phyloP scores from a whole-genome alignment of 2,113 vertebrate genomes.

The Cnemophilus loriae region DNA sequence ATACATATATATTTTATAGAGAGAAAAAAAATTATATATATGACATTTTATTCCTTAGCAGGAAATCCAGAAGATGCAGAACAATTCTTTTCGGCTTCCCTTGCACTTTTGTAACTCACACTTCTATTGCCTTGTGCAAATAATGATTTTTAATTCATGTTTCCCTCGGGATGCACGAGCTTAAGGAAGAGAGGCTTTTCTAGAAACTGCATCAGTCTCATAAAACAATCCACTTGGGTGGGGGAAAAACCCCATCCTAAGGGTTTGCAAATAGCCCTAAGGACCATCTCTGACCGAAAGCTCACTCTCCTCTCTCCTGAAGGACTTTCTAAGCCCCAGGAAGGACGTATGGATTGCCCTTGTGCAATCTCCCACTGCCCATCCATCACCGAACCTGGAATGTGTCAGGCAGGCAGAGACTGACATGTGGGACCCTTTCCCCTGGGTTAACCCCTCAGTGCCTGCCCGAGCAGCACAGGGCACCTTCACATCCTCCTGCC shows the following conservation, averaged over 20 bases:
- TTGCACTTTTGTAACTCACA: neutral
- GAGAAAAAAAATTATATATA: too few relatives aligned
- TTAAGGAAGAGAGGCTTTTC: neutral
- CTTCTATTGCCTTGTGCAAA: neutral
- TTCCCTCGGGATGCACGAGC: neutral
- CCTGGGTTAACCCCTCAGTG: neutral
- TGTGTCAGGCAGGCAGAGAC: neutral
- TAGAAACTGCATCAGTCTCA: neutral
- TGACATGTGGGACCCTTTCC: neutral
- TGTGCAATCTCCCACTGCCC: neutral
- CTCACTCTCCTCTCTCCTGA: neutral
- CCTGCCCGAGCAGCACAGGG: neutral
- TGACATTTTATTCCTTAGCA: neutral
- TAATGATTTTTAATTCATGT: neutral
- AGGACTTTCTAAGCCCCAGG: neutral
- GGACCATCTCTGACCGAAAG: fast-evolving
- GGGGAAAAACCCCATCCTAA: too few relatives aligned
- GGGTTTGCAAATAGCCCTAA: neutral
- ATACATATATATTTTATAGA: too few relatives aligned
- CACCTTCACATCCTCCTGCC: neutral
- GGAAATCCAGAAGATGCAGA: neutral
- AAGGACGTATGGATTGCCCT: neutral
- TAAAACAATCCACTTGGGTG: neutral
- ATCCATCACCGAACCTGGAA: neutral
- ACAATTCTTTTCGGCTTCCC: neutral